Percentiles rank a stretch among this genome's conserved stretches.
phyloP scores from a whole-genome alignment of 2,888 invertebrate species.

The Octonoba sinensis region DNA sequence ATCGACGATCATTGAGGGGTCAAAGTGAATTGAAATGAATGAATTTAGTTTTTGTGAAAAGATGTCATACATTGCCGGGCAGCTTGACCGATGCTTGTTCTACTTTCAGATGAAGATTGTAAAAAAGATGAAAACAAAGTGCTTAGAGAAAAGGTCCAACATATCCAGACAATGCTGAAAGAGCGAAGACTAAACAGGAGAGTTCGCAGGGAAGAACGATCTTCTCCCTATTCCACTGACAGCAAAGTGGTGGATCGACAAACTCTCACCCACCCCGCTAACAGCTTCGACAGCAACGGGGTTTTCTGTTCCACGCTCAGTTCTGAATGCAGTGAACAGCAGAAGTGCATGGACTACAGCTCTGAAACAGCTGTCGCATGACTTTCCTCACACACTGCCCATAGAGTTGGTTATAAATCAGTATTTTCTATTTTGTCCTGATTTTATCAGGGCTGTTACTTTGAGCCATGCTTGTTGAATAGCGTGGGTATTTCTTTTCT shows the following conservation, averaged over 20 bases:
- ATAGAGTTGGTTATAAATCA: constrained; percentile 4
- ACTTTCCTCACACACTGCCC: not conserved
- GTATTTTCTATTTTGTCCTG: constrained; percentile 23
- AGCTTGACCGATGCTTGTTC: not conserved
- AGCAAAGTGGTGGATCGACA: not conserved
- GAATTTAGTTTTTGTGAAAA: too few species aligned
- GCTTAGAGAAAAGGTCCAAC: constrained; percentile 88
- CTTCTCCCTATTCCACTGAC: constrained; percentile 69
- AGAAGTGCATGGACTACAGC: constrained; percentile 30
- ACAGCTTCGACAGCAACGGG: not conserved
- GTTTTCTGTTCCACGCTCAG: not conserved
- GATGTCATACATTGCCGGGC: too few species aligned
- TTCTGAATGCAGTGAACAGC: constrained; percentile 24
- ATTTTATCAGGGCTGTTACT: constrained; percentile 13
- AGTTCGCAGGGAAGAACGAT: constrained; percentile 79
- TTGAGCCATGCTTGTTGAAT: constrained; percentile 4
- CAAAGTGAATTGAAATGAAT: too few species aligned
- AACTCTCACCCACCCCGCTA: not conserved
- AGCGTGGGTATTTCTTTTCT: constrained; percentile 11
- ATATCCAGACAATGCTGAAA: constrained; percentile 89
- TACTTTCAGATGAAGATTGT: constrained; percentile 68
- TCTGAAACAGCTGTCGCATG: constrained; percentile 58
- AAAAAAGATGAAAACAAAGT: constrained; percentile 81
- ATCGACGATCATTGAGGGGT: too few species aligned
- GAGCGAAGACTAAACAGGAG: constrained; percentile 80